A percentile compares a stretch with the other conserved stretches of the same genome.
Conservation (phyloP, 2,797 vertebrate species). For the Erethizon dorsatum region DNA sequence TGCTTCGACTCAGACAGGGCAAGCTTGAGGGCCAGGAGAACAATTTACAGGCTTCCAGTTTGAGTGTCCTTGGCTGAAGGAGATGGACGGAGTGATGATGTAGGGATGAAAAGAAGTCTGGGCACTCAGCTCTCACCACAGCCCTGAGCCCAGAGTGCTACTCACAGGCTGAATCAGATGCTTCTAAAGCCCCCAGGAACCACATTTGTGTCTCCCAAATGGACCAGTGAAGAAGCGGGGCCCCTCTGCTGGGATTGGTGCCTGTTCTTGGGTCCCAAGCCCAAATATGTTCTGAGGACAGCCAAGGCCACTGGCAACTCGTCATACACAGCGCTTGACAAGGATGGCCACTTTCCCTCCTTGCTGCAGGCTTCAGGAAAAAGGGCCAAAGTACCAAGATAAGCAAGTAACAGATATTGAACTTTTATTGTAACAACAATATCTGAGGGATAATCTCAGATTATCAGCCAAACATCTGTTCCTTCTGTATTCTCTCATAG, state of each 20-base stretch:
- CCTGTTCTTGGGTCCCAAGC: neutral
- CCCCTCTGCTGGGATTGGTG: neutral
- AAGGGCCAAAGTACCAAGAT: neutral
- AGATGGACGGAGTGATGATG: neutral
- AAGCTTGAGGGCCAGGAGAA: neutral
- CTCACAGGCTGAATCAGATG: neutral
- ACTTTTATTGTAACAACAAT: neutral
- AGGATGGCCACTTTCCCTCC: neutral
- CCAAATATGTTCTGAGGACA: neutral
- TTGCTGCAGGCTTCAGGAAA: neutral
- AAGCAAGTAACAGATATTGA: neutral
- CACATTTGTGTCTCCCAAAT: neutral
- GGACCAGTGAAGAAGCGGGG: neutral
- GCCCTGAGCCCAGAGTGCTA: neutral
- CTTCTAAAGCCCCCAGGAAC: neutral
- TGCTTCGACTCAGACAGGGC: neutral
- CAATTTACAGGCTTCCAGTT: neutral
- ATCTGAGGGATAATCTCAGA: neutral
- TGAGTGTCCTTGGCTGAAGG: neutral
- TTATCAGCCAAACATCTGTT: neutral
- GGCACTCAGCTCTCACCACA: too few species aligned
- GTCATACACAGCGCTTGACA: neutral
- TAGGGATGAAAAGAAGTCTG: neutral
- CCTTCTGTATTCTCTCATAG: neutral
- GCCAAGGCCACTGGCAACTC: neutral